These are phyloP conservation scores for Siniperca knerii DNA, from an alignment of 2,113 vertebrate genomes.

Conservation along the genomic window DNA sequence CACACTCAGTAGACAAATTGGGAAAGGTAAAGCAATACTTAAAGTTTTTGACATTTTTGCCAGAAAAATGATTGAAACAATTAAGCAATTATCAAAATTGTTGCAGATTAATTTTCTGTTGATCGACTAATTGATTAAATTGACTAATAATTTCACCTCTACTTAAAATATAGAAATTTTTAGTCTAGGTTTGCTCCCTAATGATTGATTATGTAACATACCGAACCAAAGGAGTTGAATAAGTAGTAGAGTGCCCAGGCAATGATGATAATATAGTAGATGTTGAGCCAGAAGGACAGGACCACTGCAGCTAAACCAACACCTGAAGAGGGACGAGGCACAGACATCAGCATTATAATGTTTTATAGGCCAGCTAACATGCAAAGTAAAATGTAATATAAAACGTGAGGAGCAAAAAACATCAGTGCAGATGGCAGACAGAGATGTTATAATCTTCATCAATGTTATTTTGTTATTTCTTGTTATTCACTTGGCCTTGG, in stretches of 20 bases:
- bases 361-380: background rate
- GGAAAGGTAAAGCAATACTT: background rate
- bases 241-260: slow-evolving; percentile 94
- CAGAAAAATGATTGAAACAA: background rate
- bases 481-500: slow-evolving; percentile 26
- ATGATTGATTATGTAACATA: slow-evolving; percentile 61
- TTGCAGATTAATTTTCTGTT: too few relatives aligned
- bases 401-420: background rate
- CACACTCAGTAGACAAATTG: background rate
- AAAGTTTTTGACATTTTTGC: background rate
- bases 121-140: too few relatives aligned
- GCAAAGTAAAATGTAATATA: background rate
- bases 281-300: slow-evolving; percentile 93
- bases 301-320: slow-evolving; percentile 91
- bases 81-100: background rate
- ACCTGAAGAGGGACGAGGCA: slow-evolving; percentile 69
- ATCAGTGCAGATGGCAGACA: background rate
- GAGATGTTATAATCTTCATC: background rate
- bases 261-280: slow-evolving; percentile 94
- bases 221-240: slow-evolving; percentile 90
- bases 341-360: background rate
- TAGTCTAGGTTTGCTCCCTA: background rate
- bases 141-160: too few relatives aligned
- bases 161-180: background rate
- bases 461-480: background rate